Evolutionary conservation across 2,888 invertebrate species (phyloP), one percentile per base, ranked within the genome.

Genomic region (Auanema sp.): DNA sequence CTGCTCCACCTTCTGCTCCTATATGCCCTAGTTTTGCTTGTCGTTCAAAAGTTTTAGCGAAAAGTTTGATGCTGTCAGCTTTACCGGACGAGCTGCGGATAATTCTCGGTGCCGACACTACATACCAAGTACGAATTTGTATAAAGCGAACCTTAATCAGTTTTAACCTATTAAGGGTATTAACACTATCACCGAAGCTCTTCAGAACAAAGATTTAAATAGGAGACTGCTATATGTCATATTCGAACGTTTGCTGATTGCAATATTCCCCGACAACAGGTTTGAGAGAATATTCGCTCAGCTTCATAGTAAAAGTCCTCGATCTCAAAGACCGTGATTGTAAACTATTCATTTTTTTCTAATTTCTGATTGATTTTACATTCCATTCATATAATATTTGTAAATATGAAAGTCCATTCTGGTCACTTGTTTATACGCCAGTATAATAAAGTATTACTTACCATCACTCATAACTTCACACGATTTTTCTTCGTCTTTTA

Each of bases 71-170:
- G 72, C 86, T 93, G 11, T 90, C 92, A 0, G 90, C 90, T 75
- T 87, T 92, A 54, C 91, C 93, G 82, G 93, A 94, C 85, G 93
- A 95, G 84, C 86, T 95, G 65, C 90, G 91, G 77, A 91, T 91
- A 82, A 90, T 95, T 76, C 90, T 94, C 63, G 94, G 94, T 0
- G 90, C 90, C 50, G 68, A 78, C 23, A 76, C 79, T 11, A 79
- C 78, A 12, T 72, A 76, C 56, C 70, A 69, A 44, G 81, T 77
- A 2, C 43, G 68, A 51, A 43, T 53, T 33, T 33, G 33, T 33
- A 8, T 8, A 25, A 5, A 18, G 24, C 14, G 40, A 33, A n/a
- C n/a, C n/a, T 14, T 24, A 52, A 52, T 52, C 23, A 5, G 14
- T 49, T 16, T 42, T 14, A n/a, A n/a, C n/a, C n/a, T n/a, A 53